These are phyloP conservation scores for Epistrophella euchroma DNA, from an alignment of 2,888 invertebrate genomes.

Conservation along the genomic window DNA sequence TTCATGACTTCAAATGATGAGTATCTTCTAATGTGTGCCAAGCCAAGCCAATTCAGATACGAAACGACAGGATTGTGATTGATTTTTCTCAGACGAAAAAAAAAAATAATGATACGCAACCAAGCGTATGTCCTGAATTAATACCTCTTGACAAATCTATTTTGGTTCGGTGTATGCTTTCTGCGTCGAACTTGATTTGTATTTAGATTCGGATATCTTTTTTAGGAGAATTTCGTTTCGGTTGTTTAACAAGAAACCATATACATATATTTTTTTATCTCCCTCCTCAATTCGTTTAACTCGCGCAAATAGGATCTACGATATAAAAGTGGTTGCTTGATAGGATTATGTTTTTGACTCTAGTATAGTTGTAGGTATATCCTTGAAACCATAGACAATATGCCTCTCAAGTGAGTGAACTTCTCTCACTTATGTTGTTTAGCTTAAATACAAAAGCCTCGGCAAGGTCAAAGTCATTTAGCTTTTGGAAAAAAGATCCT, in stretches of 20 bases:
- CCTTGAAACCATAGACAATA: conserved; percentile 48
- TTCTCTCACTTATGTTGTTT: not conserved
- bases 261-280: not conserved
- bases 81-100: conserved; percentile 18
- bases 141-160: conserved; percentile 23
- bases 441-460: conserved; percentile 31
- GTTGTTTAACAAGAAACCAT: not conserved
- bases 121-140: conserved; percentile 34
- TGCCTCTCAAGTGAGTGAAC: conserved; percentile 33
- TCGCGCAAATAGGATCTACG: conserved; percentile 12
- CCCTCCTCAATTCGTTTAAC: not conserved
- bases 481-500: conserved; percentile 15
- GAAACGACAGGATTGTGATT: conserved; percentile 46
- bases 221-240: not conserved
- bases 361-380: not conserved
- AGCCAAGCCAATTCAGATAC: conserved; percentile 28
- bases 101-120: conserved; percentile 15
- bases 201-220: not conserved
- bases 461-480: conserved; percentile 60
- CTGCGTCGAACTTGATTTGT: conserved; percentile 32
- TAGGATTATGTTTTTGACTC: conserved; percentile 44
- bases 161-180: conserved; percentile 1
- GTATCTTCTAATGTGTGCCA: conserved; percentile 19
- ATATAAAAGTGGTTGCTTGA: conserved; percentile 11
- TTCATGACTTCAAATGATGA: not conserved